Percentiles rank a stretch among this genome's conserved stretches.
Conservation (phyloP, 2,797 vertebrate genomes). For the Melanotaenia pygmaea region DNA sequence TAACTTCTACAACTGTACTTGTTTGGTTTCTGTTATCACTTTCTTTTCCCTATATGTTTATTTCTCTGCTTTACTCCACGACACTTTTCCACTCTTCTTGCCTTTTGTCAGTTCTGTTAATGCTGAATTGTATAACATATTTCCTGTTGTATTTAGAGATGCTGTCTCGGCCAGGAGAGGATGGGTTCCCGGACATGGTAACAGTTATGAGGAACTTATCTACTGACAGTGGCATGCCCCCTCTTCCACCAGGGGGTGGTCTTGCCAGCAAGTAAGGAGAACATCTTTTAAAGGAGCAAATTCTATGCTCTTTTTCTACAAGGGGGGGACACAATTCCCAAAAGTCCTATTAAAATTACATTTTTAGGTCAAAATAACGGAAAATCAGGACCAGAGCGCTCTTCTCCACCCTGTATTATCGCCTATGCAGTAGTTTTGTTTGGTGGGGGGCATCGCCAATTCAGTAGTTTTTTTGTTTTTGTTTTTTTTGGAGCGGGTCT, state of each 20-base stretch:
- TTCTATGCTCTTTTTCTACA: not conserved
- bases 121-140: constrained; percentile 33
- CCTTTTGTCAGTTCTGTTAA: constrained; percentile 38
- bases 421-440: not conserved
- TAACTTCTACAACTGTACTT: constrained; percentile 22
- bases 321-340: not conserved
- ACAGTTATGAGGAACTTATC: constrained; percentile 95
- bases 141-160: constrained; percentile 83
- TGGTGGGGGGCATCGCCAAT: too few relatives aligned
- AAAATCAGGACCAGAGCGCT: not conserved
- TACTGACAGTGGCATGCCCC: constrained; percentile 91
- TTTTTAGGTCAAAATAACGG: not conserved
- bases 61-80: not conserved
- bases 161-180: constrained; percentile 86
- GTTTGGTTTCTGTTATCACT: constrained; percentile 21
- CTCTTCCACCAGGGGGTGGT: constrained; percentile 97
- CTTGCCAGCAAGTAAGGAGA: constrained; percentile 96
- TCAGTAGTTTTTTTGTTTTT: too few relatives aligned
- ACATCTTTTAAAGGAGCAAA: not conserved
- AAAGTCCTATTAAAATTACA: not conserved
- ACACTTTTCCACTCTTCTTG: constrained; percentile 10
- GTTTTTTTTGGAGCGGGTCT: not conserved
- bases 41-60: constrained; percentile 34
- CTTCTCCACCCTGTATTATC: not conserved
- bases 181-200: constrained; percentile 94